Evolutionary conservation across 64 coral and sea anemone species (phyloP).

Genomic region (Montipora cactus): DNA sequence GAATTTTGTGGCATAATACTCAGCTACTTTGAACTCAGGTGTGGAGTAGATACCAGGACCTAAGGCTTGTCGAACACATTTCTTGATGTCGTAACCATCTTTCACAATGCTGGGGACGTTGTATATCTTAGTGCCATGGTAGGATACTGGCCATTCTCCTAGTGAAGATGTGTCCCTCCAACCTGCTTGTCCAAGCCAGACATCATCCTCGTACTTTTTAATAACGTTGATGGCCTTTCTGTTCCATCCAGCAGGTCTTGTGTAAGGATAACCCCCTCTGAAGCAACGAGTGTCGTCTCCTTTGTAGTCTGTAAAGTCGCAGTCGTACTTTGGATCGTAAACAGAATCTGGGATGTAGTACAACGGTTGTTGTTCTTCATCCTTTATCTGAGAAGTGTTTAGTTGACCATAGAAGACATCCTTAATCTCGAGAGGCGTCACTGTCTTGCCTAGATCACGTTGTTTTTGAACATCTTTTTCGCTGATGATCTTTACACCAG

Average conservation of each 20-base stretch:
- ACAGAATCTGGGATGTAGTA: conserved; percentile 38
- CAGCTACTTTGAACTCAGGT: neutral
- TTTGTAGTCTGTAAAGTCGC: conserved; percentile 19
- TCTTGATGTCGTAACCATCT: neutral
- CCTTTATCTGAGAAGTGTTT: conserved; percentile 23
- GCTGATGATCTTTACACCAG: neutral
- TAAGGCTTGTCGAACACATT: neutral
- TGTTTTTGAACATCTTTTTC: conserved; percentile 23
- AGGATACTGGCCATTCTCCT: neutral
- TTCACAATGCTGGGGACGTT: neutral
- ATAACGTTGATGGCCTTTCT: conserved; percentile 4
- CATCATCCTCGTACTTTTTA: conserved; percentile 27
- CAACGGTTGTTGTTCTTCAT: conserved; percentile 23
- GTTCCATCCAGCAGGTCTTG: conserved; percentile 21
- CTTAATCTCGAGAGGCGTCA: conserved; percentile 14
- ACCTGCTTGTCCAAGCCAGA: neutral
- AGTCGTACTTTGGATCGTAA: conserved; percentile 1
- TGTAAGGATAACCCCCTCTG: neutral
- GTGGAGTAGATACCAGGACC: neutral
- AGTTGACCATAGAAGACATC: conserved; percentile 38
- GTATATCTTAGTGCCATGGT: neutral
- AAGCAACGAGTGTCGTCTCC: conserved; percentile 16
- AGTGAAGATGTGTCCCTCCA: neutral
- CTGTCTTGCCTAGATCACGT: conserved; percentile 4
- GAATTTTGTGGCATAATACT: neutral